phyloP scores from a whole-genome alignment of 2,797 vertebrate species.

The Aselliscus stoliczkanus region DNA sequence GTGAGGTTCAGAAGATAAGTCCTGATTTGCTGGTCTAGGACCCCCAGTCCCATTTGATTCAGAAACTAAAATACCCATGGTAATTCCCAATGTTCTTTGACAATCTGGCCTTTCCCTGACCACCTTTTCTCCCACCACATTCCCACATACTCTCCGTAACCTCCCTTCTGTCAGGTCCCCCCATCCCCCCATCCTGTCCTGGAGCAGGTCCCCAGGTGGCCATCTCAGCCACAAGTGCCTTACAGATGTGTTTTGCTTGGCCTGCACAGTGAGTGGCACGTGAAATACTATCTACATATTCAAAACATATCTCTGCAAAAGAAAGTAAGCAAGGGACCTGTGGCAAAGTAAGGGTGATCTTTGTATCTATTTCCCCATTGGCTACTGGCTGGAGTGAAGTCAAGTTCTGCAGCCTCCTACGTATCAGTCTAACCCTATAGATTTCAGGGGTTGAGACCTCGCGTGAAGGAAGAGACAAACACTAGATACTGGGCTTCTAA shows the following conservation, averaged over 20 bases:
- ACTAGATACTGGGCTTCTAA: not conserved
- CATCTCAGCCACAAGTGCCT: not conserved
- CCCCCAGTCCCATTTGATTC: not conserved
- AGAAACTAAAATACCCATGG: not conserved
- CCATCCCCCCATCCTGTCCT: not conserved
- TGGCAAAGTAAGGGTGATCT: not conserved
- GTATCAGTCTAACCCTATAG: not conserved
- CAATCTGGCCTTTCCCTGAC: not conserved
- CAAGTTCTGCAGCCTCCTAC: not conserved
- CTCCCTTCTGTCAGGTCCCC: not conserved
- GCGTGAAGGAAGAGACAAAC: not conserved
- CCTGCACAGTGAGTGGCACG: not conserved
- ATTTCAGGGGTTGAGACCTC: not conserved
- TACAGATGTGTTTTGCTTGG: not conserved
- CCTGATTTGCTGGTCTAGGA: not conserved
- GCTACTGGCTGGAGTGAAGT: not conserved
- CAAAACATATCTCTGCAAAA: not conserved
- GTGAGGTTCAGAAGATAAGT: not conserved
- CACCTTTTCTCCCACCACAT: not conserved
- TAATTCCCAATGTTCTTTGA: not conserved
- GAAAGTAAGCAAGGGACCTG: not conserved
- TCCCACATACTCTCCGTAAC: not conserved
- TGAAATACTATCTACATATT: not conserved
- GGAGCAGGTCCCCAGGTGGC: not conserved
- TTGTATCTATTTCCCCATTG: not conserved